Evolutionary conservation across 2,888 invertebrate species (phyloP).

Genomic region (Mimumesa dahlbomi): DNA sequence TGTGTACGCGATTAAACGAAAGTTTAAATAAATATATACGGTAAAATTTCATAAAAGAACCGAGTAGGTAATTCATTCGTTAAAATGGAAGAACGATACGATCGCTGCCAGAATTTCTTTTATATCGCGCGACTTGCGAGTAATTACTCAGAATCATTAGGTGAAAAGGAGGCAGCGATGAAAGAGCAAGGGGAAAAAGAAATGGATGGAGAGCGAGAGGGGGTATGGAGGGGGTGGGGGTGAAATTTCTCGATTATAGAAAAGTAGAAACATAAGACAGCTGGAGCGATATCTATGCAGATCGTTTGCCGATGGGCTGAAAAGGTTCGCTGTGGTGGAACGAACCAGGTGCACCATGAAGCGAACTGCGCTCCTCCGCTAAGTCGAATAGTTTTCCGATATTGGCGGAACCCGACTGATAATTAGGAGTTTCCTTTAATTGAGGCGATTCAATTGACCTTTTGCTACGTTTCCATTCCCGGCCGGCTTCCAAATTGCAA

Average conservation of each 20-base stretch:
- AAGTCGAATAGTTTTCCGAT: conserved; percentile 76
- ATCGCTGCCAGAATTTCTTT: neutral
- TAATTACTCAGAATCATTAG: conserved; percentile 5
- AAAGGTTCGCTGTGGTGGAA: conserved; percentile 34
- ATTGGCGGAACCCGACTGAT: conserved; percentile 67
- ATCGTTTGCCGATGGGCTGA: conserved; percentile 27
- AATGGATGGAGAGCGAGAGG: no score
- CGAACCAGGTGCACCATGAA: conserved; percentile 18
- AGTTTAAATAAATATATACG: no score
- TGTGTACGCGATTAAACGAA: no score
- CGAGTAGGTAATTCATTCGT: neutral
- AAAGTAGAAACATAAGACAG: conserved; percentile 30
- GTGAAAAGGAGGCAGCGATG: neutral
- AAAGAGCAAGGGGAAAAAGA: no score
- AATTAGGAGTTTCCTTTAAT: conserved; percentile 76
- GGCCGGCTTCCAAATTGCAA: conserved; percentile 7
- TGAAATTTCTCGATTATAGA: conserved; percentile 33
- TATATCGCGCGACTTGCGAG: neutral
- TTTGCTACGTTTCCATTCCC: conserved; percentile 15
- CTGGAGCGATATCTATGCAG: conserved; percentile 38
- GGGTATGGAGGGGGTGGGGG: no score
- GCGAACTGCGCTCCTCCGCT: conserved; percentile 52
- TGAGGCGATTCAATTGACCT: conserved; percentile 71
- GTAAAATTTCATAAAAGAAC: no score
- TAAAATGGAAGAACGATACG: neutral